Evolutionary conservation across 2,888 invertebrate species (phyloP).

Genomic region (Cybosia mesomella): DNA sequence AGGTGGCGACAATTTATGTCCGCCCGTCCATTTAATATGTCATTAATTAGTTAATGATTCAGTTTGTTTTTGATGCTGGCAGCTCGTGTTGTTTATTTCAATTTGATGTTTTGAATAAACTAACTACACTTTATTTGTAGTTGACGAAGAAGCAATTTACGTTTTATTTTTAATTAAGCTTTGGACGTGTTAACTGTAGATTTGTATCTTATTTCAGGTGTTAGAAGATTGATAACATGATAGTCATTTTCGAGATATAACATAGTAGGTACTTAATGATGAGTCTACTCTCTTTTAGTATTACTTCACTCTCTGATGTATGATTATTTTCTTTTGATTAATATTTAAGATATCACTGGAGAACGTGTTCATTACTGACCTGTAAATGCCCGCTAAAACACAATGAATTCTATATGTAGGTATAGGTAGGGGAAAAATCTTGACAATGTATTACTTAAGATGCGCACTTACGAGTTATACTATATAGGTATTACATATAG

Average conservation of each 20-base stretch:
- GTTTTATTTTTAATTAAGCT: slow-evolving; percentile 14
- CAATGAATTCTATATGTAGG: too few relatives aligned
- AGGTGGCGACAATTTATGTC: slow-evolving; percentile 55
- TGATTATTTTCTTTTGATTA: too few relatives aligned
- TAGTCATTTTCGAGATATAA: not conserved
- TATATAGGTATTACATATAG: too few relatives aligned
- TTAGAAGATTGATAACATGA: not conserved
- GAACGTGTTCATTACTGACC: too few relatives aligned
- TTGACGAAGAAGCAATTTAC: slow-evolving; percentile 30
- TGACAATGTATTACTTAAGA: too few relatives aligned
- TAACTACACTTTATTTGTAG: slow-evolving; percentile 39
- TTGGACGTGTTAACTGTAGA: slow-evolving; percentile 1
- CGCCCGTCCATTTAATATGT: slow-evolving; percentile 41
- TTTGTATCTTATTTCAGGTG: not conserved
- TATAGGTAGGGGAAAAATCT: too few relatives aligned
- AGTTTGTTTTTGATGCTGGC: slow-evolving; percentile 56
- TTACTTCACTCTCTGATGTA: too few relatives aligned
- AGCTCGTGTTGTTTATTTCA: slow-evolving; percentile 56
- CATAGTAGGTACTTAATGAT: not conserved
- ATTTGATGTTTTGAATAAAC: slow-evolving; percentile 47
- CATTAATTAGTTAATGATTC: slow-evolving; percentile 53
- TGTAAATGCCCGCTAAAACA: too few relatives aligned
- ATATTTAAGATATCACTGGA: too few relatives aligned
- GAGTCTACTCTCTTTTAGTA: not conserved
- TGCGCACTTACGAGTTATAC: too few relatives aligned